These are phyloP conservation scores for Polylopha cassiicola DNA, from an alignment of 2,888 invertebrate species.

Conservation along the genomic window DNA sequence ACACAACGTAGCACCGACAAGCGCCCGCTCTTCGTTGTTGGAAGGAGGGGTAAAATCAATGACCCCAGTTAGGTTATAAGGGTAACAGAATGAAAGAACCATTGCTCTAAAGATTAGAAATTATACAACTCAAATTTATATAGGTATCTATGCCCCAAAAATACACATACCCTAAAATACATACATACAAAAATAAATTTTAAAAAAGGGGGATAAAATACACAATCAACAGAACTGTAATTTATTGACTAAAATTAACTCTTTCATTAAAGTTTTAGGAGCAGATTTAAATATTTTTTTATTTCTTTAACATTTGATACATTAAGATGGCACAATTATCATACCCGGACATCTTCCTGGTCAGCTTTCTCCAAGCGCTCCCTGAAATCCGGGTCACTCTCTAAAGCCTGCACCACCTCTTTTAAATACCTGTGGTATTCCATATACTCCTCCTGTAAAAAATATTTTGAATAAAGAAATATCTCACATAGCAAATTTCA, in stretches of 20 bases:
- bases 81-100: neutral
- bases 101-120: neutral
- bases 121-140: neutral
- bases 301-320: neutral
- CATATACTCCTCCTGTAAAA: slow-evolving; percentile 72
- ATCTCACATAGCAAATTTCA: neutral
- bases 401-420: slow-evolving; percentile 92
- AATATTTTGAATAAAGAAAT: neutral
- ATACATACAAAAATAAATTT: too few relatives aligned
- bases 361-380: slow-evolving; percentile 88
- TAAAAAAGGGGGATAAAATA: too few relatives aligned
- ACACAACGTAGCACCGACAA: too few relatives aligned
- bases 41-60: too few relatives aligned
- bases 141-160: neutral
- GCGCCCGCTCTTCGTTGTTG: too few relatives aligned
- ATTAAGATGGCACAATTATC: slow-evolving; percentile 26
- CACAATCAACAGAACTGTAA: too few relatives aligned
- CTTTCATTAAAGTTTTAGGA: too few relatives aligned
- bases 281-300: slow-evolving; percentile 4
- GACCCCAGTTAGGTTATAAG: too few relatives aligned
- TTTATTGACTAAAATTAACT: too few relatives aligned
- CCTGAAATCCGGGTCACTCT: slow-evolving; percentile 91
- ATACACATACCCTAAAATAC: slow-evolving; percentile 8
- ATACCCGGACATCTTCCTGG: slow-evolving; percentile 89
- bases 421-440: slow-evolving; percentile 93